Evolutionary conservation across 2,888 invertebrate genomes (phyloP).

Genomic region (Petrolisthes manimaculis): DNA sequence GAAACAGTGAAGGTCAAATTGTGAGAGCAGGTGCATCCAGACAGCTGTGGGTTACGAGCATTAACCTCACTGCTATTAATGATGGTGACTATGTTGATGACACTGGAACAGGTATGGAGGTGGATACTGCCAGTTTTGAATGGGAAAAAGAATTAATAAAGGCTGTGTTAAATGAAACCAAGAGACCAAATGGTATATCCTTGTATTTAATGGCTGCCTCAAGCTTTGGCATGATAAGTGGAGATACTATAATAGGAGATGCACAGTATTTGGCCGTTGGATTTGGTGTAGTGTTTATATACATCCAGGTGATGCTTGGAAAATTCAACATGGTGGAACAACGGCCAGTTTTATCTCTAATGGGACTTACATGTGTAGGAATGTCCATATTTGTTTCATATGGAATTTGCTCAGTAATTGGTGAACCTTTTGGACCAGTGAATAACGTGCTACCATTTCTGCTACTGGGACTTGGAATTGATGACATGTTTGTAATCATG

Average conservation of each 20-base stretch:
- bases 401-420: constrained; percentile 80
- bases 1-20: constrained; percentile 40
- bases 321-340: constrained; percentile 82
- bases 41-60: constrained; percentile 53
- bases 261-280: constrained; percentile 79
- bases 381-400: constrained; percentile 81
- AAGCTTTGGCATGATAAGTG: constrained; percentile 82
- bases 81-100: constrained; percentile 73
- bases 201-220: constrained; percentile 60
- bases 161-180: constrained; percentile 38
- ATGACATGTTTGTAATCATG: constrained; percentile 88
- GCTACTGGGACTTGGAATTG: constrained; percentile 82
- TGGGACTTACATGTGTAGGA: constrained; percentile 80
- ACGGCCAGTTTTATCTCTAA: constrained; percentile 77
- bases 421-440: constrained; percentile 83
- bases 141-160: constrained; percentile 59
- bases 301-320: constrained; percentile 80
- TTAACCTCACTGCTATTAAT: constrained; percentile 48
- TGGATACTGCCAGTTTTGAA: constrained; percentile 53
- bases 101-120: constrained; percentile 61
- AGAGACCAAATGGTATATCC: constrained; percentile 37
- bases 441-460: constrained; percentile 86
- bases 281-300: constrained; percentile 80
- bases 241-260: constrained; percentile 80
- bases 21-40: constrained; percentile 52